Percentiles rank a stretch among this genome's conserved stretches.
These are phyloP conservation scores for Sander vitreus DNA, from an alignment of 2,113 vertebrate species.

Conservation along the genomic window DNA sequence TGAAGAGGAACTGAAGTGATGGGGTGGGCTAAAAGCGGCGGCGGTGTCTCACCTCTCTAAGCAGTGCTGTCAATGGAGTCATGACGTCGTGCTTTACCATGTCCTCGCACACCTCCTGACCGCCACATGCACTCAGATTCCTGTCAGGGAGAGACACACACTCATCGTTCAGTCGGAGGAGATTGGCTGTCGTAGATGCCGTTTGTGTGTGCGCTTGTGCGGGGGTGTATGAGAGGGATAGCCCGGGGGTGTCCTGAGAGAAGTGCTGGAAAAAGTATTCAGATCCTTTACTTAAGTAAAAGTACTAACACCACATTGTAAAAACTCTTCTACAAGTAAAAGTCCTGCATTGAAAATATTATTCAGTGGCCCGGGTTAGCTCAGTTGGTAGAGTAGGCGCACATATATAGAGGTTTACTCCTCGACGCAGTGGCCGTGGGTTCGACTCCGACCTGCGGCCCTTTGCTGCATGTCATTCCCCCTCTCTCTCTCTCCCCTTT, in stretches of 20 bases:
- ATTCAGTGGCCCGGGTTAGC: no score
- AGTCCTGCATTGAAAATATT: no score
- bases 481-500: no score
- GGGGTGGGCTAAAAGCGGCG: conserved; percentile 39
- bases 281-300: no score
- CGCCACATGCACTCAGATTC: conserved; percentile 96
- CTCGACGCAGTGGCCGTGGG: no score
- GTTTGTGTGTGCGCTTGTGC: not conserved
- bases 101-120: conserved; percentile 94
- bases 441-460: no score
- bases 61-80: conserved; percentile 92
- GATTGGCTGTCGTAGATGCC: not conserved
- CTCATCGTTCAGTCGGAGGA: conserved; percentile 8
- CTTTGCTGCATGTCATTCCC: no score
- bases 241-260: not conserved
- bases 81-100: conserved; percentile 96
- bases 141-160: conserved; percentile 75
- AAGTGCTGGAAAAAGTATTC: no score
- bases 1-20: conserved; percentile 51
- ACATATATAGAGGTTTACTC: no score
- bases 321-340: no score
- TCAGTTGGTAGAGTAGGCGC: no score
- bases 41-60: conserved; percentile 89
- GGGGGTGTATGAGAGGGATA: not conserved
- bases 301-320: no score